A percentile compares a stretch with the other conserved stretches of the same genome.
Evolutionary conservation across 2,113 vertebrate genomes (phyloP).

Genomic region (Ornithorhynchus anatinus): DNA sequence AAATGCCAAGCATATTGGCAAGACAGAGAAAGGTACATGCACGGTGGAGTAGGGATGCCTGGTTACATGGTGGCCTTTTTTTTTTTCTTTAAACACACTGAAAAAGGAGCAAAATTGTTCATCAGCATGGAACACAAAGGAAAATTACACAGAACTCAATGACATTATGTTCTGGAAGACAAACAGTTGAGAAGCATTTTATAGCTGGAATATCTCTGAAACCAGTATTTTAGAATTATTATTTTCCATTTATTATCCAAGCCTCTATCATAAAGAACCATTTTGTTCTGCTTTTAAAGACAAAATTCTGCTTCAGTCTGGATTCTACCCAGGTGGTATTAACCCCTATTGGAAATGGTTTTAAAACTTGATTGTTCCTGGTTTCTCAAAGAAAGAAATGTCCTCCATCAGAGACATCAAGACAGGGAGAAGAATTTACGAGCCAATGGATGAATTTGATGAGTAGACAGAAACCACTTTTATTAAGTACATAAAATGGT

Average conservation of each 20-base stretch:
- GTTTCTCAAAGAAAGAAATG: constrained; percentile 30
- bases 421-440: constrained; percentile 48
- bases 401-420: constrained; percentile 49
- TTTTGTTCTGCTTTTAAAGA: not conserved
- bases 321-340: not conserved
- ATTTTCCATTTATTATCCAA: not conserved
- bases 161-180: too few species aligned
- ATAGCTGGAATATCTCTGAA: not conserved
- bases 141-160: too few species aligned
- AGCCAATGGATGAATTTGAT: constrained; percentile 39
- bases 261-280: not conserved
- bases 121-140: too few species aligned
- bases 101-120: too few species aligned
- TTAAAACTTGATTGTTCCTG: constrained; percentile 44
- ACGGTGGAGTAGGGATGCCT: too few species aligned
- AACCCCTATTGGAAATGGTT: constrained; percentile 29
- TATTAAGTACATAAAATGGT: constrained; percentile 56
- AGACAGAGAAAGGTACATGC: too few species aligned
- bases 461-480: constrained; percentile 61
- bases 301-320: not conserved
- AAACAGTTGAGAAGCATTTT: accelerated
- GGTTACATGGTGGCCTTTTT: too few species aligned
- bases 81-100: too few species aligned
- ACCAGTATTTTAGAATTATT: not conserved
- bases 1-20: too few species aligned